Percentiles rank a stretch among this genome's conserved stretches.
phyloP scores from a whole-genome alignment of 2,888 invertebrate species.

The Macrosoma leucophasiata region DNA sequence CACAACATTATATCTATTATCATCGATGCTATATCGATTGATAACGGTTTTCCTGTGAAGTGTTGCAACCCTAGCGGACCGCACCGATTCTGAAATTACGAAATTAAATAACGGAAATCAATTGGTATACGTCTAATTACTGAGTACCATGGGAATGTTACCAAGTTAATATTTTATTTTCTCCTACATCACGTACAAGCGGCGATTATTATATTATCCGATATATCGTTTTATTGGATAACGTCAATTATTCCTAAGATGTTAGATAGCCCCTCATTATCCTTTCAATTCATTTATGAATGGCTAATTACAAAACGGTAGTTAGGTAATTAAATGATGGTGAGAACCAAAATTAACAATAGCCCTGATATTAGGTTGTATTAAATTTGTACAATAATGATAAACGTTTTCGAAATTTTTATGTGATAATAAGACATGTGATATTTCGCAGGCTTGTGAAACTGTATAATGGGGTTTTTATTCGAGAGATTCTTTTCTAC shows the following conservation, averaged over 20 bases:
- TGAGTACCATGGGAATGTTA: constrained; percentile 24
- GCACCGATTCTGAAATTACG: constrained; percentile 46
- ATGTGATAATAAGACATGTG: too few relatives aligned
- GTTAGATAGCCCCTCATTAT: constrained; percentile 53
- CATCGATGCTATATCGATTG: too few relatives aligned
- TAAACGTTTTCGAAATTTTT: too few relatives aligned
- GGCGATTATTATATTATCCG: constrained; percentile 38
- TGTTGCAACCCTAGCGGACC: constrained; percentile 40
- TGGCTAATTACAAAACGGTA: constrained; percentile 62
- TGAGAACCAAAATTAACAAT: constrained; percentile 70
- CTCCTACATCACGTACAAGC: too few relatives aligned
- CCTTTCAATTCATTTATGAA: constrained; percentile 57
- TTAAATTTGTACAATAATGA: too few relatives aligned
- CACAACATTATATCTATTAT: too few relatives aligned
- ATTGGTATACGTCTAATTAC: constrained; percentile 52
- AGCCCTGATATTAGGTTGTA: constrained; percentile 42
- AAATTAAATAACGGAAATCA: constrained; percentile 60
- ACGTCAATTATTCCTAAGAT: constrained; percentile 49
- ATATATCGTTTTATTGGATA: constrained; percentile 39
- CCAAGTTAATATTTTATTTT: constrained; percentile 34
- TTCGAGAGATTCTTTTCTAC: too few relatives aligned
- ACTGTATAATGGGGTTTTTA: too few relatives aligned
- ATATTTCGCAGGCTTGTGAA: too few relatives aligned
- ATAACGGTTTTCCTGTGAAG: too few relatives aligned
- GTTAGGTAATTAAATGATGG: constrained; percentile 62